phyloP scores from a whole-genome alignment of 1,140 invertebrate genomes.

The Drosophila albomicans region DNA sequence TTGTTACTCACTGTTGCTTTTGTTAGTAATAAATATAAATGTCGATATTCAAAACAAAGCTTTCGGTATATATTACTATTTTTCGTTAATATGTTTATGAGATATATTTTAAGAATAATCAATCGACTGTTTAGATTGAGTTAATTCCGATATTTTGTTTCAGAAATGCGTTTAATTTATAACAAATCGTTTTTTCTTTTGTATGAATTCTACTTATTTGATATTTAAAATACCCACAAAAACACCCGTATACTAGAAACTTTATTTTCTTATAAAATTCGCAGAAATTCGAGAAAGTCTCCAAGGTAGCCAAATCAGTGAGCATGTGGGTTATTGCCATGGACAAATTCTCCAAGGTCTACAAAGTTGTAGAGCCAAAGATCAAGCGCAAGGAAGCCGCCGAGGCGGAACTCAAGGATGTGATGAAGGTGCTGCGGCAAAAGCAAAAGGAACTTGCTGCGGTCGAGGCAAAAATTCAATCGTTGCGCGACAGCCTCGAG shows the following conservation, averaged over 20 bases:
- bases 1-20: too few species aligned
- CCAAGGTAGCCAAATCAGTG: slow-evolving; percentile 95
- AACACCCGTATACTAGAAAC: too few species aligned
- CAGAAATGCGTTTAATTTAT: too few species aligned
- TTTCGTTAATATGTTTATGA: too few species aligned
- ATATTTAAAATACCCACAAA: slow-evolving; percentile 25
- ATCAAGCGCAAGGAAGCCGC: slow-evolving; percentile 90
- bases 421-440: slow-evolving; percentile 90
- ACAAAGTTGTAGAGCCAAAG: slow-evolving; percentile 94
- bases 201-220: too few species aligned
- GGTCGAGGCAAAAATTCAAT: slow-evolving; percentile 87
- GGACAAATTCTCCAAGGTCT: slow-evolving; percentile 93
- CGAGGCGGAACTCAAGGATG: slow-evolving; percentile 89
- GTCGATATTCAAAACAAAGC: too few species aligned
- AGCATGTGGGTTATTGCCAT: slow-evolving; percentile 96
- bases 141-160: too few species aligned
- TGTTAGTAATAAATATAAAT: too few species aligned
- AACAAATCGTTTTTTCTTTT: too few species aligned
- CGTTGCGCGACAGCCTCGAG: slow-evolving; percentile 85
- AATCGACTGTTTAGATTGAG: too few species aligned
- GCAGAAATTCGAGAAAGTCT: slow-evolving; percentile 88
- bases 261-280: slow-evolving; percentile 30
- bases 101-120: too few species aligned
- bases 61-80: too few species aligned
- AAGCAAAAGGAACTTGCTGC: slow-evolving; percentile 93